These are phyloP conservation scores for Thalassoma bifasciatum DNA, from an alignment of 2,113 vertebrate species.

Conservation along the genomic window DNA sequence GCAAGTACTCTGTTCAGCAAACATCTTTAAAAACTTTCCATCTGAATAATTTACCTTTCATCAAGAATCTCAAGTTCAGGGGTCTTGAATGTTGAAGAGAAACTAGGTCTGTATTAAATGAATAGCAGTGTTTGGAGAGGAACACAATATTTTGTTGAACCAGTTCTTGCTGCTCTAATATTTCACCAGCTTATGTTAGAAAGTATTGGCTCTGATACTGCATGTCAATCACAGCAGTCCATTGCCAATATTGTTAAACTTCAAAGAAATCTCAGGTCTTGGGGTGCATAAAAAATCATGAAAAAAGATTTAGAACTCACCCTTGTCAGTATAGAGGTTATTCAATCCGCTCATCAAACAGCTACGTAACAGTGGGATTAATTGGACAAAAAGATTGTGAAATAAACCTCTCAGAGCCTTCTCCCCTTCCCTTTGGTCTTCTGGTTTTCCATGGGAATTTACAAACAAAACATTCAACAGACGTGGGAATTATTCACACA, in stretches of 20 bases:
- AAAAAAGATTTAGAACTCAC: slow-evolving; percentile 36
- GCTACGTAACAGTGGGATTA: slow-evolving; percentile 29
- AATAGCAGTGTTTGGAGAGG: slow-evolving; percentile 55
- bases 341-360: slow-evolving; percentile 33
- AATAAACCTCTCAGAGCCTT: slow-evolving; percentile 23
- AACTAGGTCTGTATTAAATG: slow-evolving; percentile 50
- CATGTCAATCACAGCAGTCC: slow-evolving; percentile 33
- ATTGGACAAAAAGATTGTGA: slow-evolving; percentile 34
- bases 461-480: slow-evolving; percentile 36
- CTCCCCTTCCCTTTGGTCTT: slow-evolving; percentile 7
- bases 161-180: slow-evolving; percentile 32
- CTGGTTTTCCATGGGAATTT: slow-evolving; percentile 37
- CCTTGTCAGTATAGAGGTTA: slow-evolving; percentile 28
- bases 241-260: slow-evolving; percentile 40
- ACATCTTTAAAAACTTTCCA: slow-evolving; percentile 44
- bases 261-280: slow-evolving; percentile 27
- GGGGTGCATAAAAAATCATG: slow-evolving; percentile 38
- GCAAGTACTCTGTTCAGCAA: slow-evolving; percentile 11
- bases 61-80: slow-evolving; percentile 42
- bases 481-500: slow-evolving; percentile 1
- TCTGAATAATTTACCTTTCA: slow-evolving; percentile 66
- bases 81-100: slow-evolving; percentile 46
- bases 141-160: slow-evolving; percentile 54
- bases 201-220: slow-evolving; percentile 19
- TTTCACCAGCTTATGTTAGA: slow-evolving; percentile 30